Conservation (phyloP, 1,140 invertebrate species). For the Caenorhabditis remanei region DNA sequence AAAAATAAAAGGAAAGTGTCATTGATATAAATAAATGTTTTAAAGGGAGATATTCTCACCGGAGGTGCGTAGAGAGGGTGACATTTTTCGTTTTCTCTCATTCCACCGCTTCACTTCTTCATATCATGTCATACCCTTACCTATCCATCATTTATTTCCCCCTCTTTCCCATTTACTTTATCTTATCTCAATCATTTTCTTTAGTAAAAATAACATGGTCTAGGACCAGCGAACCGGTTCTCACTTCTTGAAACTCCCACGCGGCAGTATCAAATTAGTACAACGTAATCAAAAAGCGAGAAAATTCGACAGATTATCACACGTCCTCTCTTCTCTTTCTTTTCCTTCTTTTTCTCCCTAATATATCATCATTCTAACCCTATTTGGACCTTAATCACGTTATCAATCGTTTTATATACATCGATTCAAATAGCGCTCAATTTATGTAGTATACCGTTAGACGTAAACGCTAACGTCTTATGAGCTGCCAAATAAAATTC, state of each 20-base stretch:
- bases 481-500: conserved; percentile 12
- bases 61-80: neutral
- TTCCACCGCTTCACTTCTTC: conserved; percentile 10
- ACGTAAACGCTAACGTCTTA: neutral
- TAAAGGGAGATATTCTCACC: neutral
- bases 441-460: conserved; percentile 17
- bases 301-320: conserved; percentile 53
- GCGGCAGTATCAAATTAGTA: conserved; percentile 52
- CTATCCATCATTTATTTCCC: conserved; percentile 53
- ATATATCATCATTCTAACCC: conserved; percentile 34
- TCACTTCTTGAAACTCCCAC: conserved; percentile 41
- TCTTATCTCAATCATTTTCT: conserved; percentile 53
- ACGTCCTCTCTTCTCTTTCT: neutral
- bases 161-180: conserved; percentile 44
- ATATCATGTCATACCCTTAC: conserved; percentile 33
- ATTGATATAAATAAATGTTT: neutral
- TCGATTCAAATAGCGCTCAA: neutral
- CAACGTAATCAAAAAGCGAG: conserved; percentile 18
- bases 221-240: conserved; percentile 33
- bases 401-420: conserved; percentile 39
- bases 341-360: neutral
- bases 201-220: conserved; percentile 50
- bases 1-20: neutral
- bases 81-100: neutral
- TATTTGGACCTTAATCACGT: conserved; percentile 48